Evolutionary conservation across 2,113 vertebrate genomes (phyloP).

Genomic region (Lonchura striata): DNA sequence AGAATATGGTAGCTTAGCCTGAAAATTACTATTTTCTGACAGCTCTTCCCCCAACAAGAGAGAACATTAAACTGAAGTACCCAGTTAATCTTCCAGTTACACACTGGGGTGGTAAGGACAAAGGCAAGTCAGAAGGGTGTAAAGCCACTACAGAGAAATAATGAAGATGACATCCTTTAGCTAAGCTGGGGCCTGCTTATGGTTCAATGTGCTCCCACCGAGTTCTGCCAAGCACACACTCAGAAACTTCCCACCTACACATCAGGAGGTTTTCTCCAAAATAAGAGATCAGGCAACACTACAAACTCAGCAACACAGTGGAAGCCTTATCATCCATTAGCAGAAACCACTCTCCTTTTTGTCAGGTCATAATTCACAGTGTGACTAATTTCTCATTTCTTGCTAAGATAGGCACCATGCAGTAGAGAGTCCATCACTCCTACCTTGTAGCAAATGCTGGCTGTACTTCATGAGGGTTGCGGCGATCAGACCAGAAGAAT

Average conservation of each 20-base stretch:
- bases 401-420: neutral
- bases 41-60: neutral
- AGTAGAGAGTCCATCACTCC: neutral
- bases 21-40: neutral
- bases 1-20: neutral
- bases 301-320: neutral
- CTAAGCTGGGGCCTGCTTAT: neutral
- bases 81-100: neutral
- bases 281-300: neutral
- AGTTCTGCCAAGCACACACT: fast-evolving
- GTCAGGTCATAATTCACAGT: neutral
- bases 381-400: neutral
- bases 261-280: neutral
- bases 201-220: neutral
- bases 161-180: neutral
- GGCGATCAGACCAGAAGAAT: conserved; percentile 97
- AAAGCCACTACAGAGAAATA: neutral
- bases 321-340: neutral
- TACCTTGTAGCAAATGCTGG: conserved; percentile 94
- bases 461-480: conserved; percentile 98
- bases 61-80: neutral
- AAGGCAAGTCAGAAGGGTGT: neutral
- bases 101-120: neutral
- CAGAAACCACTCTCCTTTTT: neutral
- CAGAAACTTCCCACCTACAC: neutral